Base-by-base conservation (phyloP, 35 echinoderm and acorn worm genomes). In the Lytechinus pictus region DNA sequence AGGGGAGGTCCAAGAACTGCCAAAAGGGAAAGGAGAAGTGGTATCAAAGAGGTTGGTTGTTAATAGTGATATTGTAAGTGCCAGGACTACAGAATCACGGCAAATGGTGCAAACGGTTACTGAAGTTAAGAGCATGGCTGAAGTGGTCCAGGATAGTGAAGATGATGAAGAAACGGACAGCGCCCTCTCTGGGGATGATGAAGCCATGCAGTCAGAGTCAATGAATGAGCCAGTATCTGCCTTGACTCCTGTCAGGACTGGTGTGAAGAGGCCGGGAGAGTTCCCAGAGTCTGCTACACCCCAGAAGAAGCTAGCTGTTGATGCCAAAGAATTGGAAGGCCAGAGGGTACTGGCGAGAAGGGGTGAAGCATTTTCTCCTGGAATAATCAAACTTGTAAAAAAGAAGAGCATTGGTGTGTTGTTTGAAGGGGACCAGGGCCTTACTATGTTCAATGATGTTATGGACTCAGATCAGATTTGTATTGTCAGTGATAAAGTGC, bases 301-400 rank as follows among this genome's bases (percentile, higher is more conserved):
- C 12, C 90, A 95, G 4, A 99, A 99, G 92, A 99, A 97, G 89
- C n/a, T 96, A n/a, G 95, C 95, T 90, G 55, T 96, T 54, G 97
- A 97, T 96, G 55, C 95, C 10, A 97, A 95, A 86, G 96, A 97
- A 9, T 97, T 91, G 57, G 96, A 93, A 66, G 95, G 96, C 21
- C 89, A 92, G 44, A 86, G 96, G 52, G 98, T 99, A 28, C 87
- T 99, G 29, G 98, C 98, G 9, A 94, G 87, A 91, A 86, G 28
- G 28, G 96, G 94, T 14, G 91, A 95, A 10, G 91, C 86, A 1
- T 99, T 97, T 57, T 95, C 95, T 8, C 96, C 96, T 4, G 98
- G 94, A 28, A 92, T 94, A 10, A 99, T 99, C 55, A 99, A 97
- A 94, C 97, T 97, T 28, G 54, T 94, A 6, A 94, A 95, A 19